These are phyloP conservation scores for Thyatira batis DNA, from an alignment of 2,888 invertebrate genomes.

Conservation along the genomic window DNA sequence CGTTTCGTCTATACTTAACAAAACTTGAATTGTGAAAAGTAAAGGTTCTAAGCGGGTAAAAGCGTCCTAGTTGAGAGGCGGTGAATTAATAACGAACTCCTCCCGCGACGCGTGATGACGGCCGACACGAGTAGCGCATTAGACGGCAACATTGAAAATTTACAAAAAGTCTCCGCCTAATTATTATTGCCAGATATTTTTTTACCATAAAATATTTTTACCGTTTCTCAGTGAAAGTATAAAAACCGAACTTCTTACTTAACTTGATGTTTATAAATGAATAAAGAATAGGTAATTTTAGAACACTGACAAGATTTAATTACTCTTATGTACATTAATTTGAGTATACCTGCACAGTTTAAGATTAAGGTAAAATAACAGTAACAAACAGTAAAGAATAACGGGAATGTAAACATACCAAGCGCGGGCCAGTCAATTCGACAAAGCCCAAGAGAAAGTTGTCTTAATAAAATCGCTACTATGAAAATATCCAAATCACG, in stretches of 20 bases:
- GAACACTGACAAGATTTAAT: not conserved
- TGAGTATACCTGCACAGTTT: not conserved
- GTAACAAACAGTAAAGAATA: slow-evolving; percentile 4
- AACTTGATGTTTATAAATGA: slow-evolving; percentile 3
- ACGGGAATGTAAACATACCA: not conserved
- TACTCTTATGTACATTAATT: not conserved
- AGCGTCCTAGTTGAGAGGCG: slow-evolving; percentile 65
- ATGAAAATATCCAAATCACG: not conserved
- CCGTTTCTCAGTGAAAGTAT: slow-evolving; percentile 29
- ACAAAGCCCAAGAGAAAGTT: slow-evolving; percentile 3
- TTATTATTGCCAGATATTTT: slow-evolving; percentile 58
- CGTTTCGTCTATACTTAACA: slow-evolving; percentile 1
- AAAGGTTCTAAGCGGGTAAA: slow-evolving; percentile 60
- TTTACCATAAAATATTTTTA: slow-evolving; percentile 27
- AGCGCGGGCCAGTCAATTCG: not conserved
- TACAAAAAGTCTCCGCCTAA: slow-evolving; percentile 62
- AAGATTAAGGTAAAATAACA: not conserved
- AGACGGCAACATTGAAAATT: slow-evolving; percentile 65
- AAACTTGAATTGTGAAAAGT: slow-evolving; percentile 36
- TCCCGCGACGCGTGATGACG: slow-evolving; percentile 80
- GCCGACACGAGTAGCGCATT: slow-evolving; percentile 81
- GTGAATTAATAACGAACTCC: slow-evolving; percentile 80
- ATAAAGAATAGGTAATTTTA: not conserved
- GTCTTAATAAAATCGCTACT: not conserved
- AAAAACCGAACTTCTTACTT: slow-evolving; percentile 44